These are phyloP conservation scores for Agonopterix alstromeriana DNA, from an alignment of 2,888 invertebrate species.

Conservation along the genomic window DNA sequence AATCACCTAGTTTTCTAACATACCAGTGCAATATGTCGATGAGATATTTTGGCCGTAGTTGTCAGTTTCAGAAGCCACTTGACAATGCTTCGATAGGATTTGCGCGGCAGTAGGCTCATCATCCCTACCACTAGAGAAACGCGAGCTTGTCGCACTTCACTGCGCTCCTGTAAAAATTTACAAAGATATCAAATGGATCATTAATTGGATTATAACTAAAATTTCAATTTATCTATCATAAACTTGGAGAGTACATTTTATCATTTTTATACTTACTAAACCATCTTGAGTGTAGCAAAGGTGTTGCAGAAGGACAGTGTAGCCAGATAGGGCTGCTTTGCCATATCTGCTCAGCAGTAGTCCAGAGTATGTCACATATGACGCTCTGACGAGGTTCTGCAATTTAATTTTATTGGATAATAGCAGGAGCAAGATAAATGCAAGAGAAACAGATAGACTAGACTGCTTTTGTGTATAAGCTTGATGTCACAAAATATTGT, in stretches of 20 bases:
- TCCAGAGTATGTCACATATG: slow-evolving; percentile 63
- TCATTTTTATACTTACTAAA: slow-evolving; percentile 37
- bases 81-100: slow-evolving; percentile 39
- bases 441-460: no score
- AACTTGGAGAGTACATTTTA: no score
- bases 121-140: slow-evolving; percentile 52
- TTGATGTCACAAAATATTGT: no score
- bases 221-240: no score
- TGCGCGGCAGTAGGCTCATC: slow-evolving; percentile 56
- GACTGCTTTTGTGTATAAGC: no score
- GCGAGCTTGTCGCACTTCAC: slow-evolving; percentile 50
- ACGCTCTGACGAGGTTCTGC: slow-evolving; percentile 51
- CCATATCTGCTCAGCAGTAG: slow-evolving; percentile 51
- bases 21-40: slow-evolving; percentile 63
- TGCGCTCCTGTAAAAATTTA: slow-evolving; percentile 43
- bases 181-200: no score
- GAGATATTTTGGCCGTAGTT: slow-evolving; percentile 40
- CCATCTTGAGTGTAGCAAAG: slow-evolving; percentile 53
- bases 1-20: slow-evolving; percentile 6
- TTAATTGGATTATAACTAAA: no score
- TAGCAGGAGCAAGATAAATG: no score
- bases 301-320: slow-evolving; percentile 50
- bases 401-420: slow-evolving; percentile 12
- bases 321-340: slow-evolving; percentile 45
- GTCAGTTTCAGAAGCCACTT: slow-evolving; percentile 58